Base-by-base conservation (phyloP, 2,888 invertebrate genomes). In the Drosophila gaucha region DNA sequence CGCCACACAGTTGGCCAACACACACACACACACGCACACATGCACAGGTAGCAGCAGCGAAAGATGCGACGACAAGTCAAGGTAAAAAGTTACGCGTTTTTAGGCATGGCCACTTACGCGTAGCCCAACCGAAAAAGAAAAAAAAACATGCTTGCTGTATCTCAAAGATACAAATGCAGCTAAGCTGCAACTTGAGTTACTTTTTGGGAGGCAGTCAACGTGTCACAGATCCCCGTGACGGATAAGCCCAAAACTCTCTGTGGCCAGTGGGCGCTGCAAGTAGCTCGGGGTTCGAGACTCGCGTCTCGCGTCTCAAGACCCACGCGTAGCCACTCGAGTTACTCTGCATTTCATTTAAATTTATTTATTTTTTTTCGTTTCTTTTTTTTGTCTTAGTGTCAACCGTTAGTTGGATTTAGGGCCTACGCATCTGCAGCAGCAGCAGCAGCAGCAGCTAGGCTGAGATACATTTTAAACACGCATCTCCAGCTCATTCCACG, bases 1-100 rank as follows among this genome's bases (percentile, higher is more conserved):
- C 58, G 72, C 58, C 59, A 56, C 56, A 22, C 30, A 72, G 67
- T 73, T 77, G 67, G 77, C 77, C 2, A 60, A 50, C 9, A 63
- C 33, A 38, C 36, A 31, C 30, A 26, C 14, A 3, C 24, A 10
- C 14, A 3, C 38, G 6, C 33, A 33, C 36, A 33, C 43, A 35
- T 20, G 39, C 22, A 43, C 20, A 50, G 24, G 33, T 35, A 50
- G 36, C 30, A 46, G 49, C 20, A 44, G 49, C 50, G 43, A 41
- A 65, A 66, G 66, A 55, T 57, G 59, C 74, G 57, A 67, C 63
- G 78, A 84, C 86, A 80, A 86, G 87, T 82, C 82, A 82, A 82
- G 87, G 86, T 80, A 80, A 86, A 80, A 72, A 86, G 78, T 80
- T 80, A 80, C 85, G 78, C 85, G 67, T 77, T 59, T 47, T 65